Base-by-base conservation (phyloP, 2,888 invertebrate species). In the Nemotelus pantherinus region DNA sequence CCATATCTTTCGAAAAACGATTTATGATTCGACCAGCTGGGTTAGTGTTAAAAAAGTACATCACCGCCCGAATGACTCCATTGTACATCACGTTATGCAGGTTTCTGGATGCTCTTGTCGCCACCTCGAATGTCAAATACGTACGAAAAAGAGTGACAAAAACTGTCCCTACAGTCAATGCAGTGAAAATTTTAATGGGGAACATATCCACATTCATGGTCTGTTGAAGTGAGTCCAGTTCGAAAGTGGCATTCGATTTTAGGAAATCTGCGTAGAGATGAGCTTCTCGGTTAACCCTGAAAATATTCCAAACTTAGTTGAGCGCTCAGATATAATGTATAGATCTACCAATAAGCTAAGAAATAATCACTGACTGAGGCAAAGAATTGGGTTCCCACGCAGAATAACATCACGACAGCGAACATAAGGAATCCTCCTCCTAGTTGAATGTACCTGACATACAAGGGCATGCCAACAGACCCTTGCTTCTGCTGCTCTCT, bases 1-100 rank as follows among this genome's bases (percentile, higher is more conserved):
- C 95, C 90, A 95, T 93, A 83, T 97, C 97, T 86, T 96, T 96
- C 0, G 96, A 94, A 87, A 97, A 96, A 44, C 97, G 89, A 87
- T 96, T 97, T 64, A 97, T 88, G 82, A 97, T 93, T 64, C 94
- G 88, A 0, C 94, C 94, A 0, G 93, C 93, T 0, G 95, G 94
- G 86, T 96, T 97, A 3, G 91, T 91, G 84, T 96, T 95, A 88
- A 97, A 97, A 88, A 97, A 97, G 43, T 91, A 89, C 91, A 96
- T 94, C 0, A 94, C 92, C 0, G 95, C 93, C 39, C 93, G 89
- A 2, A 95, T 93, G 41, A 97, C 91, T 47, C 93, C 89, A 25
- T 89, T 86, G 85, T 96, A 96, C 96, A 97, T 96, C 25, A 86
- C 88, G 86, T 94, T 93, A 87, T 97, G 97, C 0, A 97, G 88